Percentiles rank a stretch among this genome's conserved stretches.
phyloP scores from a whole-genome alignment of 2,888 invertebrate species.

The Meliscaeva auricollis region DNA sequence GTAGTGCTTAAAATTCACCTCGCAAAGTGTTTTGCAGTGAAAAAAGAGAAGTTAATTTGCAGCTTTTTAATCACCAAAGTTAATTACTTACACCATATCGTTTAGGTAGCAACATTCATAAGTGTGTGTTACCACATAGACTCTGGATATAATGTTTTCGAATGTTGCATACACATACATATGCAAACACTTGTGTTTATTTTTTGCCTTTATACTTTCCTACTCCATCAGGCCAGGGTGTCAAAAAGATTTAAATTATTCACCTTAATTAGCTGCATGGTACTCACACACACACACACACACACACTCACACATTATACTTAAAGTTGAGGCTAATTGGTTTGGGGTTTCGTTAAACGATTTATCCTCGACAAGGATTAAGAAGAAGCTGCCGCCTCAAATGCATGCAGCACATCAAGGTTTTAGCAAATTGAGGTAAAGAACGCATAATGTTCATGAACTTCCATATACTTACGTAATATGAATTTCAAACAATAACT shows the following conservation, averaged over 20 bases:
- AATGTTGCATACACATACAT: neutral
- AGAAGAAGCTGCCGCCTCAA: slow-evolving; percentile 42
- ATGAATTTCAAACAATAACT: slow-evolving; percentile 52
- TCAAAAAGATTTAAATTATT: slow-evolving; percentile 63
- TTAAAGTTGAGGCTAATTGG: slow-evolving; percentile 52
- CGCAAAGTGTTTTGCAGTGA: neutral
- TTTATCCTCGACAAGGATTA: slow-evolving; percentile 67
- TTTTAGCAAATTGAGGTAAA: slow-evolving; percentile 11
- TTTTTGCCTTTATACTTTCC: neutral
- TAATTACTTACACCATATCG: slow-evolving; percentile 53
- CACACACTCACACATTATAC: neutral
- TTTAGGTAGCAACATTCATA: slow-evolving; percentile 22
- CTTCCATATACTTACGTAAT: neutral
- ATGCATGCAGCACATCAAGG: slow-evolving; percentile 26
- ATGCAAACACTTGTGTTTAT: neutral
- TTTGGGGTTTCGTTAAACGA: slow-evolving; percentile 66
- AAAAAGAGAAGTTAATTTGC: slow-evolving; percentile 34
- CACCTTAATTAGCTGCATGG: slow-evolving; percentile 58
- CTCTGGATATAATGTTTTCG: too few species aligned
- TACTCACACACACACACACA: neutral
- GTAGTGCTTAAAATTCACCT: too few species aligned
- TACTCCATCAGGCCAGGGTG: slow-evolving; percentile 12
- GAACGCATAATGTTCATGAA: slow-evolving; percentile 7
- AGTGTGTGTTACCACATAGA: too few species aligned
- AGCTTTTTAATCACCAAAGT: slow-evolving; percentile 39